These are phyloP conservation scores for Himalopsyche anomala DNA, from an alignment of 2,888 invertebrate species.

Conservation along the genomic window DNA sequence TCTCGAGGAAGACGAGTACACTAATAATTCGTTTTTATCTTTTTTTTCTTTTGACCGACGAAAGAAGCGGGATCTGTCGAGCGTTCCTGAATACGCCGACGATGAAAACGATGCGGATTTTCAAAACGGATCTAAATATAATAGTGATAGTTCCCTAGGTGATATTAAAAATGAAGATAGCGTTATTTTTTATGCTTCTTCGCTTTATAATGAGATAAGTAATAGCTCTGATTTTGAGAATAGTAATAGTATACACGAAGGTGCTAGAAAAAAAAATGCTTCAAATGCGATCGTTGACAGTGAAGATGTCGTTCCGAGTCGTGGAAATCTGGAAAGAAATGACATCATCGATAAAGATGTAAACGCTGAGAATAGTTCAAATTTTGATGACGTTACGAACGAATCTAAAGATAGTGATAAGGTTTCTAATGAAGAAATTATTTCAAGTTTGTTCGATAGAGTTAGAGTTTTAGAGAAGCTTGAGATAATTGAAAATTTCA, in stretches of 20 bases:
- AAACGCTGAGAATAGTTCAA: conserved; percentile 4
- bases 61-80: conserved; percentile 52
- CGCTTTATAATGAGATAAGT: not conserved
- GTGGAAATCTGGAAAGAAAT: not conserved
- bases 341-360: not conserved
- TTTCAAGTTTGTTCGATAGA: conserved; percentile 6
- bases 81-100: conserved; percentile 47
- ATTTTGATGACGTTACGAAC: not conserved
- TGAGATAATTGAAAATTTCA: not conserved
- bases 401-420: not conserved
- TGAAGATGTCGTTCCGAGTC: not conserved
- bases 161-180: conserved; percentile 41
- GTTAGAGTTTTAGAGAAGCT: not conserved
- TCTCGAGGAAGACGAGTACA: conserved; percentile 56
- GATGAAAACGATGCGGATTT: conserved; percentile 46
- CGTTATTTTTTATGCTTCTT: not conserved
- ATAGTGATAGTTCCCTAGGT: conserved; percentile 66
- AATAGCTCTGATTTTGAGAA: not conserved
- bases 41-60: conserved; percentile 45
- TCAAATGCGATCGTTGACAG: not conserved
- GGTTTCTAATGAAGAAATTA: not conserved
- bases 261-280: not conserved
- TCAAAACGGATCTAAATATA: conserved; percentile 69
- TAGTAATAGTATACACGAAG: not conserved
- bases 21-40: conserved; percentile 43